Base-by-base conservation (phyloP, 2,888 invertebrate species). In the Caenorhabditis virilis region DNA sequence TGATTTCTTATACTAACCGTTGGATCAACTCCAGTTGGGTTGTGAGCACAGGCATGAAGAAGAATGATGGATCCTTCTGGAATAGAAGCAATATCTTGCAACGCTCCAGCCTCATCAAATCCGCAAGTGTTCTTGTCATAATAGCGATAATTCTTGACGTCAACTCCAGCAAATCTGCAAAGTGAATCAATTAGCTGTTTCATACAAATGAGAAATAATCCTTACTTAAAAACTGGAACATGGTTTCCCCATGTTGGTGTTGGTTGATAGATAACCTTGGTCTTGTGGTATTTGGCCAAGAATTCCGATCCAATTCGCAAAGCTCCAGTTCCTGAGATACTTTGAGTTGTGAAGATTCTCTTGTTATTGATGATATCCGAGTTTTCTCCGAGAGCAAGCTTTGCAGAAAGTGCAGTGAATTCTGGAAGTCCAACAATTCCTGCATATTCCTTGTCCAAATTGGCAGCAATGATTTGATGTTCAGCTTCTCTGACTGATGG, bases 171-270 rank as follows among this genome's bases (percentile, higher is more conserved):
- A 82, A 91, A 90, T 73, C 86, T 87, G 86, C 95, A 94, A 82
- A 98, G 89, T 51, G 95, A 93, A n/a, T n/a, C n/a, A 0, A 89
- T 27, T 30, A 13, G 6, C 18, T 25, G 6, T 51, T 50, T 5
- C 6, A 16, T 33, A 11, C 2, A 26, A 13, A 13, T 42, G 13
- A 43, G 16, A 15, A 58, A 58, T 22, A 33, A 61, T 20, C 30
- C 82, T 81, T 78, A 86, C 86, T 91, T 93, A 86, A 95, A 94
- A 82, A 98, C 89, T 52, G 95, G 94, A 0, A 89, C 90, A 84
- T 99, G 98, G 85, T 99, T 99, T 51, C 97, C 97, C 98, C 98
- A 99, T 0, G 97, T 90, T 4, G 98, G 98, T 1, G 88, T 87
- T 5, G 98, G 95, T 74, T 97, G 80, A 86, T 92, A 95, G 47